phyloP scores from a whole-genome alignment of 2,888 invertebrate species.

The Eubasilissa splendida region DNA sequence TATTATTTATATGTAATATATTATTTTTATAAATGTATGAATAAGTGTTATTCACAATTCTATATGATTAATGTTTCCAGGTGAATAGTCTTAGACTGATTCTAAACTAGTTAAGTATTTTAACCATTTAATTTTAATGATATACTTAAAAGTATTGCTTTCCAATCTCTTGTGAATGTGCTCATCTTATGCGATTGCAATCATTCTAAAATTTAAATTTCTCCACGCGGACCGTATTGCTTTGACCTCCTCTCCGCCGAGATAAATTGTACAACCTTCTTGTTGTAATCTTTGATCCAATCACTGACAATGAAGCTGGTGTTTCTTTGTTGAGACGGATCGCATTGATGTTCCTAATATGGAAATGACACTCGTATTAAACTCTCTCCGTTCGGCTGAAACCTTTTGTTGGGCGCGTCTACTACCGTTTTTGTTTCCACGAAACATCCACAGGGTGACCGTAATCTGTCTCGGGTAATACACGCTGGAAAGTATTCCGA shows the following conservation, averaged over 20 bases:
- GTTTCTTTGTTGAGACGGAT: conserved; percentile 37
- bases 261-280: not conserved
- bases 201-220: not conserved
- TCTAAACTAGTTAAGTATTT: too few relatives aligned
- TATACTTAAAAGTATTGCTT: too few relatives aligned
- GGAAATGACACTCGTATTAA: conserved; percentile 40
- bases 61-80: too few relatives aligned
- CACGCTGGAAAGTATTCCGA: conserved; percentile 24
- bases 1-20: too few relatives aligned
- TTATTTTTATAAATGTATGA: too few relatives aligned
- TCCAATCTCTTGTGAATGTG: too few relatives aligned
- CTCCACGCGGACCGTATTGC: not conserved
- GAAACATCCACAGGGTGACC: conserved; percentile 5
- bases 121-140: too few relatives aligned
- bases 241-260: not conserved
- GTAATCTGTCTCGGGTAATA: not conserved
- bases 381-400: conserved; percentile 25
- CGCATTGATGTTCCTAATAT: conserved; percentile 25
- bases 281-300: conserved; percentile 37
- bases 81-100: too few relatives aligned
- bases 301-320: conserved; percentile 40
- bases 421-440: conserved; percentile 15
- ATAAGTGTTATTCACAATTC: too few relatives aligned
- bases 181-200: too few relatives aligned
- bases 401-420: conserved; percentile 19